Evolutionary conservation across 2,888 invertebrate species (phyloP).

Genomic region (Tupiocoris notatus): DNA sequence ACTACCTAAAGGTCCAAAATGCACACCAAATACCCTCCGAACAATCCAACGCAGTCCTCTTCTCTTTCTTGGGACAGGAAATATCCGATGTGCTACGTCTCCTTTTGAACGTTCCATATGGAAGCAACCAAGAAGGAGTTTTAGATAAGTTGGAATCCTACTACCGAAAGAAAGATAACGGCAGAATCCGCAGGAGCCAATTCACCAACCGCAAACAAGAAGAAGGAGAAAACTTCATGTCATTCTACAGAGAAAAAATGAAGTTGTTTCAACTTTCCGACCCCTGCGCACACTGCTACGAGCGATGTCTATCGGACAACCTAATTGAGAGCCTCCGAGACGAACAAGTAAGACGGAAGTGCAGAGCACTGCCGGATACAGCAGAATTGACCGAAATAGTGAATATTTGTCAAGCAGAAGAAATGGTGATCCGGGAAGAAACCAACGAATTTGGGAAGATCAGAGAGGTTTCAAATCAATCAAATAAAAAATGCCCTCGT

Average conservation of each 20-base stretch:
- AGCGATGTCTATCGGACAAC: neutral
- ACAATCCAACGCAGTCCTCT: neutral
- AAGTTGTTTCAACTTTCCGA: neutral
- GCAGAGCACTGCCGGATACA: neutral
- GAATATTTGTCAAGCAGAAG: neutral
- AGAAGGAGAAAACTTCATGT: neutral
- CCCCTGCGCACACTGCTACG: neutral
- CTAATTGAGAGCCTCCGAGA: neutral
- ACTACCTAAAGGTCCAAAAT: neutral
- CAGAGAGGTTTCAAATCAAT: neutral
- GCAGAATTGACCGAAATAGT: constrained; percentile 1
- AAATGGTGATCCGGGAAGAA: constrained; percentile 4
- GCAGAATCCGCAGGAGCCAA: neutral
- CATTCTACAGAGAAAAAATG: neutral
- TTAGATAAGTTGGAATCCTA: neutral
- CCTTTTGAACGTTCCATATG: neutral
- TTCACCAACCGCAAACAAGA: neutral
- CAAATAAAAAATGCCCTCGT: constrained; percentile 5
- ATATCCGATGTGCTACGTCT: neutral
- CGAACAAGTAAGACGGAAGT: neutral
- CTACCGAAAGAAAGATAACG: neutral
- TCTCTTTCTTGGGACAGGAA: neutral
- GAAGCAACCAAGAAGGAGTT: neutral
- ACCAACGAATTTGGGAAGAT: neutral
- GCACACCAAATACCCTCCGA: neutral